phyloP scores from a whole-genome alignment of 2,113 vertebrate species.

The Manacus vitellinus region DNA sequence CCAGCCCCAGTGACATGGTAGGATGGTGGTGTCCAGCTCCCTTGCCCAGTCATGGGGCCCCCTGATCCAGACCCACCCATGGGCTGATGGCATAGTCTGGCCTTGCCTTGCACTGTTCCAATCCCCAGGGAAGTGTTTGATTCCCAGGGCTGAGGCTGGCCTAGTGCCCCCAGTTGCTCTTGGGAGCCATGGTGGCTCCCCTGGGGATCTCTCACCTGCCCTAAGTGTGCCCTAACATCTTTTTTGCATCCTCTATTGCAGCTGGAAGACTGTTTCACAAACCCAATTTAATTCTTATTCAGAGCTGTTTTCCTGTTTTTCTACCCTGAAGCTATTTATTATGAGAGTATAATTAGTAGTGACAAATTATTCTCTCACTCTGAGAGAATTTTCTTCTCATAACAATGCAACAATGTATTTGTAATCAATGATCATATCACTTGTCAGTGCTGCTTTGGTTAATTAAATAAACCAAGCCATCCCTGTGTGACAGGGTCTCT shows the following conservation, averaged over 20 bases:
- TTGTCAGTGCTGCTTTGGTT: neutral
- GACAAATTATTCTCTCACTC: neutral
- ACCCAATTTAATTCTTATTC: neutral
- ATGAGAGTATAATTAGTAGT: neutral
- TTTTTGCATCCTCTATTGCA: neutral
- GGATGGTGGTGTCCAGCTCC: neutral
- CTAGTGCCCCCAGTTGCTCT: too few species aligned
- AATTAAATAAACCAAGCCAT: neutral
- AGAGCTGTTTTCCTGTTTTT: neutral
- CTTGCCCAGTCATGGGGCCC: neutral
- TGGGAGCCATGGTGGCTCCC: neutral
- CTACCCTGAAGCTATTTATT: neutral
- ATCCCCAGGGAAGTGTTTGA: neutral
- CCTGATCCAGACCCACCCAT: neutral
- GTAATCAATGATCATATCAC: neutral
- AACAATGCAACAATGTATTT: neutral
- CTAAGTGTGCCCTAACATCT: rapidly evolving
- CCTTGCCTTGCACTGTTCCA: neutral
- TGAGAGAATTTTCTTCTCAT: neutral
- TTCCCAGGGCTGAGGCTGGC: neutral
- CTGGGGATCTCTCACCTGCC: neutral
- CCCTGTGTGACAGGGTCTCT: neutral
- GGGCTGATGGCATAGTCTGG: neutral
- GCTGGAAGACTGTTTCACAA: neutral
- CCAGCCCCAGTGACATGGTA: neutral